Percentiles rank a stretch among this genome's conserved stretches.
These are phyloP conservation scores for Beaufortia kweichowensis DNA, from an alignment of 2,113 vertebrate species.

Conservation along the genomic window DNA sequence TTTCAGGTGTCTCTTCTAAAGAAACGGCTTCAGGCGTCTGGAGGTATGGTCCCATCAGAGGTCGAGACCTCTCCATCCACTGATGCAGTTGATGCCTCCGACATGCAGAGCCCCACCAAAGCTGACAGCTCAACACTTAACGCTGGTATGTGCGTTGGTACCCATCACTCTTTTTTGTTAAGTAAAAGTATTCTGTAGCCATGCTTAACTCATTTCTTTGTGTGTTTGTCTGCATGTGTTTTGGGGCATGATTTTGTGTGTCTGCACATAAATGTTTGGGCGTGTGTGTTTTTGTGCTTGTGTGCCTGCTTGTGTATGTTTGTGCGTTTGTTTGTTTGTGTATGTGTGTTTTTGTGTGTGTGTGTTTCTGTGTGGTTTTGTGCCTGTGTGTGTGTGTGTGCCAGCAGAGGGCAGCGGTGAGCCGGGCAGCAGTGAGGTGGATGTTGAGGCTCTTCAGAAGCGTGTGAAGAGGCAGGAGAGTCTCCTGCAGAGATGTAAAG, in stretches of 20 bases:
- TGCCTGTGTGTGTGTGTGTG: slow-evolving; percentile 7
- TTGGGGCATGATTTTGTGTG: no score
- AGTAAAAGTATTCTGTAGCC: no score
- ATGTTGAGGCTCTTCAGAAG: slow-evolving; percentile 79
- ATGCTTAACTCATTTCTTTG: no score
- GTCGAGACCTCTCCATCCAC: slow-evolving; percentile 51
- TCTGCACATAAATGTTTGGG: no score
- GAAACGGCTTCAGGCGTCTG: slow-evolving; percentile 76
- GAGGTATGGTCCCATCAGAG: slow-evolving; percentile 63
- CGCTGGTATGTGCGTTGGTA: slow-evolving; percentile 57
- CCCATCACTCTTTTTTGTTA: no score
- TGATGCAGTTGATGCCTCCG: slow-evolving; percentile 53
- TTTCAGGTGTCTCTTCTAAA: slow-evolving; percentile 87
- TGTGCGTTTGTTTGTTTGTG: no score
- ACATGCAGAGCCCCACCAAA: slow-evolving; percentile 64
- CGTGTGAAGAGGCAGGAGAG: slow-evolving; percentile 89
- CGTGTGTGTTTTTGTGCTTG: no score
- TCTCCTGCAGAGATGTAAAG: slow-evolving; percentile 86
- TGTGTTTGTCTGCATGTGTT: no score
- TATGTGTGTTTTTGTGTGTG: no score
- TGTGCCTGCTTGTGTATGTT: no score
- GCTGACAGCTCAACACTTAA: slow-evolving; percentile 62
- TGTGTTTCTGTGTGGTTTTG: background rate
- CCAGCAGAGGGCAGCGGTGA: slow-evolving; percentile 73
- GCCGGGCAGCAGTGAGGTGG: slow-evolving; percentile 69